phyloP scores from a whole-genome alignment of 2,113 vertebrate genomes.

The Callipepla californica region DNA sequence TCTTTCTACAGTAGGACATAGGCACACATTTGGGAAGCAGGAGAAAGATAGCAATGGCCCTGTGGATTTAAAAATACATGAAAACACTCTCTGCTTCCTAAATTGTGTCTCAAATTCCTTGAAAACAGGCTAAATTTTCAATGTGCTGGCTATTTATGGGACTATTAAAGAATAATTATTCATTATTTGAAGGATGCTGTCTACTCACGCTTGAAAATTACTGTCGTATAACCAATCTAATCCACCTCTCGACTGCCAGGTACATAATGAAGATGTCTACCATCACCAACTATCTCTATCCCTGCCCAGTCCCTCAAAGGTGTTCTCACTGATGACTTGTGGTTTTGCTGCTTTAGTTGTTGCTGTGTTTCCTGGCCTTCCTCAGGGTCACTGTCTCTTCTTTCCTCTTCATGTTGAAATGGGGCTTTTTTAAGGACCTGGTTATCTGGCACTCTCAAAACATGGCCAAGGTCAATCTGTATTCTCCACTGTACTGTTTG shows the following conservation, averaged over 20 bases:
- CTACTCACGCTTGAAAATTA: not conserved
- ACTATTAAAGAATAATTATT: not conserved
- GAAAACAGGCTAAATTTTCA: not conserved
- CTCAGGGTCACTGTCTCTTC: not conserved
- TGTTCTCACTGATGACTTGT: not conserved
- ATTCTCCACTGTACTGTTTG: conserved; percentile 65
- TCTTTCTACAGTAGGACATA: not conserved
- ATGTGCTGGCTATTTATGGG: not conserved
- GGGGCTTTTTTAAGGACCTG: conserved; percentile 42
- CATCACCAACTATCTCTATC: not conserved
- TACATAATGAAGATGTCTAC: not conserved
- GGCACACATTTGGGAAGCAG: not conserved
- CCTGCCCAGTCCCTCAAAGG: not conserved
- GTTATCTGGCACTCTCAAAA: conserved; percentile 68
- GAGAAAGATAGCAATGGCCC: not conserved
- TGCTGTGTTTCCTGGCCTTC: not conserved
- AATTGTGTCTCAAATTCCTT: conserved; percentile 2
- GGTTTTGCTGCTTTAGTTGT: not conserved
- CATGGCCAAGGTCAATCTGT: conserved; percentile 68
- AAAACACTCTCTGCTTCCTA: not conserved
- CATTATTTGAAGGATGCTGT: not conserved
- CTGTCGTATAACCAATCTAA: not conserved
- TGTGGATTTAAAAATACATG: not conserved
- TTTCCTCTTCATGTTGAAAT: conserved; percentile 53
- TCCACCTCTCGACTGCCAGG: not conserved